Evolutionary conservation across 2,113 vertebrate species (phyloP), one percentile per base, ranked within the genome.

Genomic region (Pavo muticus): DNA sequence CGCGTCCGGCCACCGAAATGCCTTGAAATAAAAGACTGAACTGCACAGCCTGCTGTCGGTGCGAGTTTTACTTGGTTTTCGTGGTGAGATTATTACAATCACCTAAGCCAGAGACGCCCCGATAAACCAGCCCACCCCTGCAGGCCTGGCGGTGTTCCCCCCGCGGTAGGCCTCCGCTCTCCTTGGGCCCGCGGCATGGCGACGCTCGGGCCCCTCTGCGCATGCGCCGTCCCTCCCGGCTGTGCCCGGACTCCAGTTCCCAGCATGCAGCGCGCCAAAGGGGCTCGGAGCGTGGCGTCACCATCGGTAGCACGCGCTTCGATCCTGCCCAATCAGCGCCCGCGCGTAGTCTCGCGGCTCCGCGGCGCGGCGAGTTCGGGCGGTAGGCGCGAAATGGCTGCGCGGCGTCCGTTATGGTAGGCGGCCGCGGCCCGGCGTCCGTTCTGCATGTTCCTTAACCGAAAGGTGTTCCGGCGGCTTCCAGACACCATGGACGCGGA

Each of bases 11-110:
- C 84, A 44, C 82, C 93, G 87, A 96, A 93, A 94, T 96, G 92
- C 88, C 78, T 96, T 83, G 79, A 16, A 90, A 97, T 96, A 96
- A 95, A 97, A 75, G 61, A 72, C 29, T 84, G 84, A 85, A 25
- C 54, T 6, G 13, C 57, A 17, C 29, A 69, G 91, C 9, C 30
- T 9, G 39, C 65, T 79, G 75, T 25, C 54, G 3, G 9, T 50
- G 70, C 2, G 23, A 59, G 37, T 48, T 57, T 70, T 60, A 19
- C 16, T 67, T 30, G 11, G 30, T 15, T 57, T 75, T 15, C 23
- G 16, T 29, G 13, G 54, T 19, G 54, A 56, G 30, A 18, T 17
- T 30, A 30, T 35, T 35, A 3, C 5, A 16, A 2, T 1, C 5
- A 3, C 5, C 6, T 6, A 3, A 12, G 32, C 1, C 0, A 17